Conservation (phyloP, 2,797 vertebrate species). For the Anguilla pacifica region DNA sequence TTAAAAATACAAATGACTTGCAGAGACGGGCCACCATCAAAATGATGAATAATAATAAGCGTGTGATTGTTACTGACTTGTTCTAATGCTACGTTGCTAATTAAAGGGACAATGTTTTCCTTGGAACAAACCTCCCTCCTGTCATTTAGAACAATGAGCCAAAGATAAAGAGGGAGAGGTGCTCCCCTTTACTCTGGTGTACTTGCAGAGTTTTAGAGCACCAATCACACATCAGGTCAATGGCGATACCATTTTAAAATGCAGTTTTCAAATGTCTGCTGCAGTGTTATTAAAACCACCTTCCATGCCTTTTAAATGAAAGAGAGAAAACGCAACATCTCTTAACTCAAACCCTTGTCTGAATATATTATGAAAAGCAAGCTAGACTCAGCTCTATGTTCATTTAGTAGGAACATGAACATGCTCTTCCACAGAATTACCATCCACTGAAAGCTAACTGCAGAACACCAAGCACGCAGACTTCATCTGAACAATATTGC, state of each 20-base stretch:
- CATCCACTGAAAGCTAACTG: not conserved
- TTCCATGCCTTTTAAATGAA: not conserved
- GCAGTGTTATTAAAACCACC: not conserved
- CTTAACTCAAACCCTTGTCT: not conserved
- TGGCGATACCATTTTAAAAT: not conserved
- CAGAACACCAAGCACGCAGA: not conserved
- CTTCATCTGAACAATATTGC: not conserved
- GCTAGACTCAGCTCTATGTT: not conserved
- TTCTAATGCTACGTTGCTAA: not conserved
- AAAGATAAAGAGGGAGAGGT: not conserved
- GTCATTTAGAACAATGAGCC: not conserved
- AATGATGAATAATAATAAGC: not conserved
- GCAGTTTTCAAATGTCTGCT: not conserved
- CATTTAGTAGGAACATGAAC: constrained; percentile 1
- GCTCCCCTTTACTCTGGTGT: not conserved
- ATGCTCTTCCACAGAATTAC: not conserved
- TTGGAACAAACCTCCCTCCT: not conserved
- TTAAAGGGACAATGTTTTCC: not conserved
- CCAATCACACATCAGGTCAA: not conserved
- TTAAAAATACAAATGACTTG: constrained; percentile 11
- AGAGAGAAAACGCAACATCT: not conserved
- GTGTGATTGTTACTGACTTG: not conserved
- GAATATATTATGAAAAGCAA: not conserved
- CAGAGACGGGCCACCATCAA: not conserved
- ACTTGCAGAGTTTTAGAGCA: not conserved